Base-by-base conservation (phyloP, 23 tunicate genomes). In the Styela plicata region DNA sequence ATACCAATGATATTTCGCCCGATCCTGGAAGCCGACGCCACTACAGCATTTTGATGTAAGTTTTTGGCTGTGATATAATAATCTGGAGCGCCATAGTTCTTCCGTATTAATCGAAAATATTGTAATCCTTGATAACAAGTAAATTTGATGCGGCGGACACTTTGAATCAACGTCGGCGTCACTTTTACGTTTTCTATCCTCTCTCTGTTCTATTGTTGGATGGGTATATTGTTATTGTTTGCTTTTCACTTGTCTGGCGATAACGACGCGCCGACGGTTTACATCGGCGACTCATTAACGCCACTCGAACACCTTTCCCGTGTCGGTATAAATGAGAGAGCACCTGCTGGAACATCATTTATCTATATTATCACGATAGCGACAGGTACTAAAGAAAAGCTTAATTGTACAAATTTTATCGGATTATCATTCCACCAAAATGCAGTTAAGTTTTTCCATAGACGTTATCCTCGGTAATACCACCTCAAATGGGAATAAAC, bases 401-500 rank as follows among this genome's bases (percentile, higher is more conserved):
- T n/a, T n/a, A n/a, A n/a, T n/a, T n/a, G n/a, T n/a, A n/a, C n/a
- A n/a, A n/a, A n/a, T n/a, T n/a, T n/a, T n/a, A n/a, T n/a, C n/a
- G n/a, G n/a, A n/a, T 16, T 1, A 25, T 16, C 36, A 31, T 16
- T 33, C 10, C 16, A 19, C 34, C 22, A 57, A 63, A 63, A 88
- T 88, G 93, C 81, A 83, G 61, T 74, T 88, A 21, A 88, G 86
- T 70, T 88, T 88, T 79, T 88, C 93, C 10, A 88, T 88, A 37
- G 93, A 88, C 52, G 79, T 83, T 22, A 88, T 88, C 25, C 84
- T 88, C 31, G 93, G 93, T 44, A 76, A 44, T 0, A 76, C 30
- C 10, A 36, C 62, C 21, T 18, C 71, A 44, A 44, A 7, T 44
- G 10, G 13, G 13, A 44, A 44, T 44, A 44, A 44, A 13, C 44